These are phyloP conservation scores for Trichoplusia ni DNA, from an alignment of 1,140 invertebrate genomes.

Conservation along the genomic window DNA sequence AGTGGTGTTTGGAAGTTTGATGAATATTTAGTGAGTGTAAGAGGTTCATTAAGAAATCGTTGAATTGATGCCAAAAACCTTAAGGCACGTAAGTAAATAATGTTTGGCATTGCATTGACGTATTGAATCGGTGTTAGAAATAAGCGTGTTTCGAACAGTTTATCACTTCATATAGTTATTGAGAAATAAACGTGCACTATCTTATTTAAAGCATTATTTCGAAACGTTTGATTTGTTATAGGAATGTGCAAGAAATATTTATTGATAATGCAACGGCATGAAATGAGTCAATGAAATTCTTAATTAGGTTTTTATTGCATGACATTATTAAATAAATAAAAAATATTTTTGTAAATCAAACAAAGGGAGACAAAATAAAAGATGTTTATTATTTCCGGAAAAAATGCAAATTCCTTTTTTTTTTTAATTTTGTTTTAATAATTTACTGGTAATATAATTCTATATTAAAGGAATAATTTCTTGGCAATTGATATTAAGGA, in stretches of 20 bases:
- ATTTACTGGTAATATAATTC: too few species aligned
- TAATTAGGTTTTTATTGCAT: too few species aligned
- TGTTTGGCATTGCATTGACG: conserved; percentile 3
- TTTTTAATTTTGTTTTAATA: too few species aligned
- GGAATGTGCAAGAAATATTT: not conserved
- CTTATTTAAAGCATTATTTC: not conserved
- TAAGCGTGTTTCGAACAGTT: not conserved
- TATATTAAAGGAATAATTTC: too few species aligned
- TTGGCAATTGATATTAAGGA: too few species aligned
- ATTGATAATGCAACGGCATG: too few species aligned
- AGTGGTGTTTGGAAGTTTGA: conserved; percentile 3
- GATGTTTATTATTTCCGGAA: too few species aligned
- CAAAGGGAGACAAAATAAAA: too few species aligned
- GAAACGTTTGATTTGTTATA: not conserved
- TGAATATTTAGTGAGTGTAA: conserved; percentile 13
- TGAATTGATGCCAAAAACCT: conserved; percentile 25
- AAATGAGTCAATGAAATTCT: too few species aligned
- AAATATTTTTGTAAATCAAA: too few species aligned
- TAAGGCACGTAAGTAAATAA: conserved; percentile 27
- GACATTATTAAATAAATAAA: too few species aligned
- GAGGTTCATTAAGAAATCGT: conserved; percentile 30
- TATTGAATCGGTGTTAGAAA: conserved; percentile 1
- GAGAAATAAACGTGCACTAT: conserved; percentile 14
- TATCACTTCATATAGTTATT: not conserved
- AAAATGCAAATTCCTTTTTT: too few species aligned